Evolutionary conservation across 2,113 vertebrate species (phyloP).

Genomic region (Scomber scombrus): DNA sequence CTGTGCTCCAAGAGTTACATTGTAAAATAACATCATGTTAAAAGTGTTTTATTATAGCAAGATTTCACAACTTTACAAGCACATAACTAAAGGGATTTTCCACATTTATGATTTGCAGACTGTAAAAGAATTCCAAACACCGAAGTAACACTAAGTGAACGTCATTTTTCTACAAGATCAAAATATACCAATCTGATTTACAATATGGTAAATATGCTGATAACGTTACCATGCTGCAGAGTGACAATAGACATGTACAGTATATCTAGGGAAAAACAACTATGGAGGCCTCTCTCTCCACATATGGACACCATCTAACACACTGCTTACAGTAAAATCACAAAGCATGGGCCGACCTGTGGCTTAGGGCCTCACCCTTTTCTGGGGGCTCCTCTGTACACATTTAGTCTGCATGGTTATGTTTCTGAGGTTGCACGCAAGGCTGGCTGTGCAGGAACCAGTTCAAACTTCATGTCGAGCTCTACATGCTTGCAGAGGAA

Average conservation of each 20-base stretch:
- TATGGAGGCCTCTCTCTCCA: neutral
- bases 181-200: too few species aligned
- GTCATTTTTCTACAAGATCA: too few species aligned
- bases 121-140: neutral
- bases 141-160: too few species aligned
- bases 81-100: too few species aligned
- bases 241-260: too few species aligned
- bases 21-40: neutral
- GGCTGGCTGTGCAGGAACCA: conserved; percentile 10
- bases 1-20: conserved; percentile 11
- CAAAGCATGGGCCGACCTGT: conserved; percentile 4
- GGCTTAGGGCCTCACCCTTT: conserved; percentile 12
- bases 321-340: conserved; percentile 28
- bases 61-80: too few species aligned
- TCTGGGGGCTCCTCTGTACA: conserved; percentile 37
- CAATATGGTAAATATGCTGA: neutral
- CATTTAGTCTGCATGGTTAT: conserved; percentile 7
- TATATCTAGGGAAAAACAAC: too few species aligned
- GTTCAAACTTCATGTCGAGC: neutral
- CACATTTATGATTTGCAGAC: too few species aligned
- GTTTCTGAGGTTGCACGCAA: conserved; percentile 13
- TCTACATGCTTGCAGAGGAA: neutral
- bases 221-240: neutral
- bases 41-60: too few species aligned
- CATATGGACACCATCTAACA: conserved; percentile 22